These are phyloP conservation scores for Caligus rogercresseyi DNA, from an alignment of 1,140 invertebrate species.

Conservation along the genomic window DNA sequence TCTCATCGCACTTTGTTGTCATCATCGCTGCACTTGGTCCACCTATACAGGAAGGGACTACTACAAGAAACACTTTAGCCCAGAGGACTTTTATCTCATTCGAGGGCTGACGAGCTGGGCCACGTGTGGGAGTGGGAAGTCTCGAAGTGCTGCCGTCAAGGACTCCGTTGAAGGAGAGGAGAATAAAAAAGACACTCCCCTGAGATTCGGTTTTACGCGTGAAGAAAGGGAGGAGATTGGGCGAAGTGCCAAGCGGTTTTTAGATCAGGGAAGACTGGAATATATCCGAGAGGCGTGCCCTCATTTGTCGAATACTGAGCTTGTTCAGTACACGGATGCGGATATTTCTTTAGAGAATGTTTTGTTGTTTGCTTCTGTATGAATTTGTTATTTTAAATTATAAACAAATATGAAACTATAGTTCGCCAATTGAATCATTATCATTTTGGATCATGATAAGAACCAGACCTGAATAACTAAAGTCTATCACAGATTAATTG, in stretches of 20 bases:
- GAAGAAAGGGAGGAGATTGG: slow-evolving; percentile 7
- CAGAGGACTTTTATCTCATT: slow-evolving; percentile 9
- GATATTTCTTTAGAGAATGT: slow-evolving; percentile 8
- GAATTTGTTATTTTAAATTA: too few relatives aligned
- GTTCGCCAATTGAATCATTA: too few relatives aligned
- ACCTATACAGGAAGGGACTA: slow-evolving; percentile 47
- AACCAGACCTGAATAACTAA: too few relatives aligned
- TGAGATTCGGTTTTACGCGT: background rate
- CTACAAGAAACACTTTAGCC: slow-evolving; percentile 28
- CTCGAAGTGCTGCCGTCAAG: background rate
- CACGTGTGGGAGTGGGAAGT: slow-evolving; percentile 17
- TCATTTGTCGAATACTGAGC: background rate
- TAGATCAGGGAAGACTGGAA: background rate
- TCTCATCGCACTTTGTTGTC: slow-evolving; percentile 64
- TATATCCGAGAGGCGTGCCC: background rate
- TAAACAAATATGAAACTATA: too few relatives aligned
- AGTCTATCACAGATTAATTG: too few relatives aligned
- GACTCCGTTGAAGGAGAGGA: background rate
- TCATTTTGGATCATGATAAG: too few relatives aligned
- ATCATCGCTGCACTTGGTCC: slow-evolving; percentile 54
- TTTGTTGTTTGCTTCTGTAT: background rate
- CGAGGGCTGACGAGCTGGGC: slow-evolving; percentile 13
- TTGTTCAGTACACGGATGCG: background rate
- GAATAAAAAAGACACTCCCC: background rate
- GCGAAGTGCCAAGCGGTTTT: background rate